Base-by-base conservation (phyloP, 2,797 vertebrate species). In the Lophura swinhoii region DNA sequence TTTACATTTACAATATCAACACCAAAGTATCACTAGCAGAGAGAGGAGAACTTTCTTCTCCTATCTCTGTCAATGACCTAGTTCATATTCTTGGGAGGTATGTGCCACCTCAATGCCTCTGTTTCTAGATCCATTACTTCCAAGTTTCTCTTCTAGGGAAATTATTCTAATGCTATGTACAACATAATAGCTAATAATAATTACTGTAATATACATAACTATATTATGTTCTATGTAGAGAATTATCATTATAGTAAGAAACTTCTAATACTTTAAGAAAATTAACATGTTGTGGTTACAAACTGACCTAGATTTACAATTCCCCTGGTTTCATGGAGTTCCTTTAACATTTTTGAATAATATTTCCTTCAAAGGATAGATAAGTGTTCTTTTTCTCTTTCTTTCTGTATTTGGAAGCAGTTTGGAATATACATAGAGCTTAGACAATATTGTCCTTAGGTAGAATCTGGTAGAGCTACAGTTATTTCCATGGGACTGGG, bases 111-210 rank as follows among this genome's bases (percentile, higher is more conserved):
- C 66, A 70, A 46, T 59, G 51, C 59, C 67, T 85, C 87, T 94
- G 79, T 89, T 94, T 95, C 91, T 82, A 91, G 43, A 85, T 59
- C 59, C 17, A n/a, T 72, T 87, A 43, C 82, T 73, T 73, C 43
- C 39, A 94, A 83, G 43, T 63, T 63, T 93, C 89, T 83, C 91
- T 39, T 53, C 72, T 83, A 81, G 69, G 48, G 55, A 91, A 89
- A 82, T 67, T 81, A 89, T 80, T 95, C 41, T 85, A 87, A 90
- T 75, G 83, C 62, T 56, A 81, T 44, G 48, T 70, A 81, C 59
- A 76, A 73, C 70, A 66, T 86, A 94, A 94, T 90, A 96, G 83
- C 67, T 94, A 95, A 92, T 93, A 96, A 95, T 91, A 94, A 95
- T 94, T 90, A 93, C 73, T 77, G 76, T 94, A 95, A 96, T 93